These are phyloP conservation scores for Yponomeuta sedellus DNA, from an alignment of 2,888 invertebrate genomes.

Conservation along the genomic window DNA sequence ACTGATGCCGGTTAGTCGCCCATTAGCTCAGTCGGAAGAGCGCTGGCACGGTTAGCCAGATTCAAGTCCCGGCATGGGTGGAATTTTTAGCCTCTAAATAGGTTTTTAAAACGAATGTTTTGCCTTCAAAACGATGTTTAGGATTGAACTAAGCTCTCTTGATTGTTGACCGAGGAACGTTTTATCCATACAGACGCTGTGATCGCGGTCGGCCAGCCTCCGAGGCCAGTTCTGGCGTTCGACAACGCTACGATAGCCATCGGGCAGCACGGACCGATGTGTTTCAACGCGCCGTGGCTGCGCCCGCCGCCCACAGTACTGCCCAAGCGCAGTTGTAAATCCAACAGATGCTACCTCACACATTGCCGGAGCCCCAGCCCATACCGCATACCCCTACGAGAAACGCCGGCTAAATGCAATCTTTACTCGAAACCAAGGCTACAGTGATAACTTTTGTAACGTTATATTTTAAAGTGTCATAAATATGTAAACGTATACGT, in stretches of 20 bases:
- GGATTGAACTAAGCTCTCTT: neutral
- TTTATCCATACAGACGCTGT: constrained; percentile 53
- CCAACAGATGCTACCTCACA: neutral
- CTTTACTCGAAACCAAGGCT: neutral
- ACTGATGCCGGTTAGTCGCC: no score
- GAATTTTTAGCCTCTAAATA: no score
- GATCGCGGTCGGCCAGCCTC: constrained; percentile 63
- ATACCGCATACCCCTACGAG: neutral
- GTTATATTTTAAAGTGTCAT: no score
- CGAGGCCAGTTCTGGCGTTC: constrained; percentile 60
- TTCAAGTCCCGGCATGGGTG: no score
- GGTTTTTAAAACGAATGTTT: no score
- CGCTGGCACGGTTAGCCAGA: no score
- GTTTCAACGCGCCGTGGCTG: neutral
- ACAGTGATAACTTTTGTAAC: no score
- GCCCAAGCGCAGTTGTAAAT: neutral
- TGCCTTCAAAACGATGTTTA: no score
- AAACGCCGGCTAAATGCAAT: neutral
- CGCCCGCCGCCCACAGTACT: neutral
- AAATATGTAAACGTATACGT: no score
- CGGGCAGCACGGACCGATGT: constrained; percentile 32
- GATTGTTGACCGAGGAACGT: neutral
- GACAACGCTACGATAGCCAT: constrained; percentile 61
- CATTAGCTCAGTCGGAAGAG: no score
- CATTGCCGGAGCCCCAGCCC: neutral